These are phyloP conservation scores for Marmota flaviventris DNA, from an alignment of 2,113 vertebrate species.

Conservation along the genomic window DNA sequence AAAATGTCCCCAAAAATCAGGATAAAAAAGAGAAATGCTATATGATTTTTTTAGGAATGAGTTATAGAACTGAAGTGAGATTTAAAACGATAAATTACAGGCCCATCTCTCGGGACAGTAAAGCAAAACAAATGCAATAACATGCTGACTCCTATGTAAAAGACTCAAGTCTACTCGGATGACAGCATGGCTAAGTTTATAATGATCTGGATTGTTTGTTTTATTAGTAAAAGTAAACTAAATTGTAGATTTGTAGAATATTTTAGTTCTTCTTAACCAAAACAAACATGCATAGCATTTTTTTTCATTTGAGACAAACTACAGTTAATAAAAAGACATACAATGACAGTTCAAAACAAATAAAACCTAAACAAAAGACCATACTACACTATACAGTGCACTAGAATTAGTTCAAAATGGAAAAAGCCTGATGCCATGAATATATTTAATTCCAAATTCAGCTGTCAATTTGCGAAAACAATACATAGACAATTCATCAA, in stretches of 20 bases:
- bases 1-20: constrained; percentile 4
- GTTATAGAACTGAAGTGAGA: neutral
- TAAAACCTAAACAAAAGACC: constrained; percentile 12
- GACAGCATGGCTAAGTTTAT: neutral
- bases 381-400: neutral
- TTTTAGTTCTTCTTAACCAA: neutral
- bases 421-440: neutral
- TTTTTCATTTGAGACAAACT: constrained; percentile 11
- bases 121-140: neutral
- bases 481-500: constrained; percentile 77
- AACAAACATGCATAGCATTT: neutral
- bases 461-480: constrained; percentile 62
- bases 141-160: neutral
- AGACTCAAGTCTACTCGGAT: neutral
- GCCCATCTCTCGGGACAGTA: neutral
- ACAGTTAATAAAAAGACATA: constrained; percentile 1
- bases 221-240: neutral
- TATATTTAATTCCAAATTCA: constrained; percentile 60
- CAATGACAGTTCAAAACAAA: constrained; percentile 10
- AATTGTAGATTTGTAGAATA: neutral
- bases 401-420: constrained; percentile 38
- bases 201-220: neutral
- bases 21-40: neutral
- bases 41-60: neutral
- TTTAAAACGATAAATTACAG: neutral